Percentiles rank a stretch among this genome's conserved stretches.
phyloP scores from a whole-genome alignment of 2,888 invertebrate genomes.

The Autographa gamma region DNA sequence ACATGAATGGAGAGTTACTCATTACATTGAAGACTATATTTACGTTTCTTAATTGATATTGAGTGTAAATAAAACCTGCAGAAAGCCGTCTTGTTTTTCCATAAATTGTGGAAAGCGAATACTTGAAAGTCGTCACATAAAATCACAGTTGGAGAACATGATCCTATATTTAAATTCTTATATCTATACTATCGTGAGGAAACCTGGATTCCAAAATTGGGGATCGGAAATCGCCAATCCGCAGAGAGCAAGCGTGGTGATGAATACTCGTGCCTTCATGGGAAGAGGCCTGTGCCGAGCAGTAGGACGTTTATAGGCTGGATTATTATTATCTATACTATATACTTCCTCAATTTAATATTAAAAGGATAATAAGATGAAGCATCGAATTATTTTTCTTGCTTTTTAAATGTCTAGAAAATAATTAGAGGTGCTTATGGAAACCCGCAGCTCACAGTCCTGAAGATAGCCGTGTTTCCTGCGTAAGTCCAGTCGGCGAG shows the following conservation, averaged over 20 bases:
- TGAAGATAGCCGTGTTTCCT: slow-evolving; percentile 81
- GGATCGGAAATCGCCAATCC: no score
- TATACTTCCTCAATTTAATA: no score
- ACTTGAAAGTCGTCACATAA: neutral
- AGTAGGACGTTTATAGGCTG: no score
- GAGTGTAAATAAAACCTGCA: neutral
- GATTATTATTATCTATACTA: no score
- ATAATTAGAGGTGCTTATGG: slow-evolving; percentile 62
- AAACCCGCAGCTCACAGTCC: slow-evolving; percentile 68
- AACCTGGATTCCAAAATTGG: no score
- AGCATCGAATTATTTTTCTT: neutral
- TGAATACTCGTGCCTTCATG: no score
- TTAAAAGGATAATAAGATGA: no score
- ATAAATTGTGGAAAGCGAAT: neutral
- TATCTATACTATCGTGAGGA: no score
- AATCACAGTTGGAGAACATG: neutral
- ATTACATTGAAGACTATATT: neutral
- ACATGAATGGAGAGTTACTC: neutral
- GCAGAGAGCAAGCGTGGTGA: no score
- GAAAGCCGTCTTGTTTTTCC: neutral
- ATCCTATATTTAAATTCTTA: neutral
- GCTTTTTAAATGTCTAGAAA: neutral
- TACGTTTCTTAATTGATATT: neutral
- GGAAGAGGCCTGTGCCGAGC: no score
- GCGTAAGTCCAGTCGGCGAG: slow-evolving; percentile 65